Evolutionary conservation across 2,888 invertebrate species (phyloP), one percentile per base, ranked within the genome.

Genomic region (Drosophila sordidapex): DNA sequence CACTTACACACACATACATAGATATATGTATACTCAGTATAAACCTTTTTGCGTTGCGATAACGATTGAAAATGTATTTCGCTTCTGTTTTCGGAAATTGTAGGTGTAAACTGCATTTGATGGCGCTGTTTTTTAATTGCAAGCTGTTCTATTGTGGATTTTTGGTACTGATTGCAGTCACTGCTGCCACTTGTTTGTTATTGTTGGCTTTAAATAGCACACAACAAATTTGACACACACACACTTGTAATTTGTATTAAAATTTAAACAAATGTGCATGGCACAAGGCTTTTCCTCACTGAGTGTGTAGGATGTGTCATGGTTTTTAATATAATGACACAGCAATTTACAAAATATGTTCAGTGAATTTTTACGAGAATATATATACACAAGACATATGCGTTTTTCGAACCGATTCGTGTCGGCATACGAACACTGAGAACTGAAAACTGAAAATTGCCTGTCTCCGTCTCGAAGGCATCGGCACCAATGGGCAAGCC

Each of bases 361-460:
- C 46, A 46, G 13, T 48, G 31, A 13, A 52, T 63, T 31, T 54
- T 38, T 2, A 33, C 70, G 38, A 56, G 27, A 36, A 38, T 36
- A 40, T 68, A 27, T 27, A 40, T 53, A 13, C 48, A 49, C 48
- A 52, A 72, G 59, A 59, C 46, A 61, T 58, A 57, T 60, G 52
- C 59, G 8, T 25, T 25, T 15, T 46, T 46, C 46, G 56, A 49
- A 54, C 15, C 21, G 53, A 18, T 25, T 58, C 70, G 51, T 59
- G 27, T 60, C 36, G 69, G 35, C 49, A 60, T 61, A 49, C 52
- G 43, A 72, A 53, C 38, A 73, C 77, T 53, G 73, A 71, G 29
- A 59, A 46, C 21, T 1, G 21, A 43, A 25, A 67, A 54, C 48
- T 33, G 46, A 75, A 61, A 43, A 76, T 49, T 33, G 63, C 40